Evolutionary conservation across 2,113 vertebrate species (phyloP).

Genomic region (Willisornis vidua): DNA sequence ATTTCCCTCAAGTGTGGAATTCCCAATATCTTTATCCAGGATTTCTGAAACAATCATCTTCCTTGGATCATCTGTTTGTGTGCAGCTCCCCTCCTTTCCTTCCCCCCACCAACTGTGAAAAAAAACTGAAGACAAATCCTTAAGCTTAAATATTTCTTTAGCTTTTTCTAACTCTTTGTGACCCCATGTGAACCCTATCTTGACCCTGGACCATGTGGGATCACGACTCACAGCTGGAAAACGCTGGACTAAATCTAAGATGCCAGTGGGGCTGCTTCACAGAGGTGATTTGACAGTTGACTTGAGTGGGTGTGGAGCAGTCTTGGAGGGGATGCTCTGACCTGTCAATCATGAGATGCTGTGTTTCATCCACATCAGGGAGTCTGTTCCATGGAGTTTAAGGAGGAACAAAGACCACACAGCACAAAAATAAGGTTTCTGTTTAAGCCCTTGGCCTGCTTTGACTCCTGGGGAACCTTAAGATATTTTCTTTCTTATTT

Average conservation of each 20-base stretch:
- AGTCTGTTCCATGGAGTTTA: neutral
- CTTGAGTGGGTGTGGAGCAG: neutral
- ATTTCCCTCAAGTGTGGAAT: neutral
- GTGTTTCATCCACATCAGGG: neutral
- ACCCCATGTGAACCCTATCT: neutral
- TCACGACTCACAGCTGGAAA: neutral
- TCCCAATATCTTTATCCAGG: neutral
- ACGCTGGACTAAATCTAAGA: constrained; percentile 11
- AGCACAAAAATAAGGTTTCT: constrained; percentile 4
- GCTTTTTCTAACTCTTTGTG: neutral
- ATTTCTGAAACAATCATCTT: neutral
- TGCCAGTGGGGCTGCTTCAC: neutral
- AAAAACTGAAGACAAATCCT: neutral
- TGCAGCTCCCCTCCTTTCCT: neutral
- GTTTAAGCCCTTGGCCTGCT: neutral
- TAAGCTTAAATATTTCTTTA: constrained; percentile 28
- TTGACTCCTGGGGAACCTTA: neutral
- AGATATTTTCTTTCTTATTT: neutral
- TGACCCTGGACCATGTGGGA: constrained; percentile 13
- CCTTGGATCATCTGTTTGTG: neutral
- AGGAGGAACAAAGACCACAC: constrained; percentile 2
- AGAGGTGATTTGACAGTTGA: neutral
- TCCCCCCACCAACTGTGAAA: neutral
- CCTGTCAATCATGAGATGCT: neutral
- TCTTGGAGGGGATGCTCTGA: neutral